Evolutionary conservation across 2,888 invertebrate species (phyloP).

Genomic region (Tineola bisselliella): DNA sequence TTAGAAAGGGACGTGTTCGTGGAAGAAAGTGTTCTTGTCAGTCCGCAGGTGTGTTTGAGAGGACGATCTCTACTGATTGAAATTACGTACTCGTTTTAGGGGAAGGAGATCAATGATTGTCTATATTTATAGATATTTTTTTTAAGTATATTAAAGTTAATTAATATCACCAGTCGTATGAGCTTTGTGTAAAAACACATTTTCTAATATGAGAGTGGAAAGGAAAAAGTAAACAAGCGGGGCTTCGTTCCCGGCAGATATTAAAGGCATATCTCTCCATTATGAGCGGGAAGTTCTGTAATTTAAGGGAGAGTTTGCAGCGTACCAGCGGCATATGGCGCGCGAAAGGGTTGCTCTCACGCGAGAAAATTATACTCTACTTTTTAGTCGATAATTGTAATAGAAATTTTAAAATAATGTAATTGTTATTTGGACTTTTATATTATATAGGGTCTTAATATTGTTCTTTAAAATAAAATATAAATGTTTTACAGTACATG

Average conservation of each 20-base stretch:
- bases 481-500: no score
- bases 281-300: conserved; percentile 66
- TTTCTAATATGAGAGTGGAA: conserved; percentile 34
- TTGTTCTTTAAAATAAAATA: no score
- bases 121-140: neutral
- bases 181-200: conserved; percentile 23
- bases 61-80: conserved; percentile 1
- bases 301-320: conserved; percentile 57
- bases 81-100: neutral
- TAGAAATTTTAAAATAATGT: neutral
- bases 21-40: conserved; percentile 1
- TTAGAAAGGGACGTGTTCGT: conserved; percentile 50
- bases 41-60: neutral
- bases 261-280: conserved; percentile 69
- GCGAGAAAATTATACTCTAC: neutral
- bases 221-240: conserved; percentile 60
- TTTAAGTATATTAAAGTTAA: neutral
- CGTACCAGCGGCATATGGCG: conserved; percentile 52
- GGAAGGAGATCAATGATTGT: neutral
- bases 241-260: conserved; percentile 59
- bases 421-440: neutral
- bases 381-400: neutral
- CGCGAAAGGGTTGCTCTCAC: conserved; percentile 36
- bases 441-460: no score
- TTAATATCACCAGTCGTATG: neutral